Conservation (phyloP, 2,113 vertebrate genomes). For the Felis chaus region DNA sequence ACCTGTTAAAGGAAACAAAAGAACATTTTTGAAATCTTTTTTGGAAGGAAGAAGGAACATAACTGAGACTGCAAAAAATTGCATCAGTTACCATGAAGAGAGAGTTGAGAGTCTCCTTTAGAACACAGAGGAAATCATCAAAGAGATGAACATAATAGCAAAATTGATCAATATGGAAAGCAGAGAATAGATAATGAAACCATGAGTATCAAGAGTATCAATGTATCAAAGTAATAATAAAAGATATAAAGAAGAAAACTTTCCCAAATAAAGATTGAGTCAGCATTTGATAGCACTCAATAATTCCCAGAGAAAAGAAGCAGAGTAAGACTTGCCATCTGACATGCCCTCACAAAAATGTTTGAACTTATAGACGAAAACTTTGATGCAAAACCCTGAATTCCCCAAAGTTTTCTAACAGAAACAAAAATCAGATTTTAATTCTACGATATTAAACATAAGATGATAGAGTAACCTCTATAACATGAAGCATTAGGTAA, state of each 20-base stretch:
- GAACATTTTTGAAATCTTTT: neutral
- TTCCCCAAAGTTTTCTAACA: neutral
- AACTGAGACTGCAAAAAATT: neutral
- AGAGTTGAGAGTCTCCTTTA: neutral
- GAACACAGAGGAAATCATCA: neutral
- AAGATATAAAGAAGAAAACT: constrained; percentile 15
- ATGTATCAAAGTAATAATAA: neutral
- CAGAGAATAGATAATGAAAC: neutral
- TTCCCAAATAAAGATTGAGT: neutral
- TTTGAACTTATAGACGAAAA: constrained; percentile 6
- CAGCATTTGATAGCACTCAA: neutral
- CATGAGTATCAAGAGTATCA: neutral
- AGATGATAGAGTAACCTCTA: neutral
- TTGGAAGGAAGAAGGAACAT: neutral
- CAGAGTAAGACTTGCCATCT: neutral
- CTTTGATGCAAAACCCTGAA: neutral
- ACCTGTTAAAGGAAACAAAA: neutral
- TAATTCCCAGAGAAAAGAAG: constrained; percentile 43
- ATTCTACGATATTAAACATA: neutral
- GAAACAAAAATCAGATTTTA: constrained; percentile 15
- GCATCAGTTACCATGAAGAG: neutral
- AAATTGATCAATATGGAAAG: neutral
- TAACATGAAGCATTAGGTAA: neutral
- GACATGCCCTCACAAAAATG: neutral
- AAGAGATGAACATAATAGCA: neutral